A percentile compares a stretch with the other conserved stretches of the same genome.
Evolutionary conservation across 1,140 invertebrate genomes (phyloP).

Genomic region (Drosophila virilis): DNA sequence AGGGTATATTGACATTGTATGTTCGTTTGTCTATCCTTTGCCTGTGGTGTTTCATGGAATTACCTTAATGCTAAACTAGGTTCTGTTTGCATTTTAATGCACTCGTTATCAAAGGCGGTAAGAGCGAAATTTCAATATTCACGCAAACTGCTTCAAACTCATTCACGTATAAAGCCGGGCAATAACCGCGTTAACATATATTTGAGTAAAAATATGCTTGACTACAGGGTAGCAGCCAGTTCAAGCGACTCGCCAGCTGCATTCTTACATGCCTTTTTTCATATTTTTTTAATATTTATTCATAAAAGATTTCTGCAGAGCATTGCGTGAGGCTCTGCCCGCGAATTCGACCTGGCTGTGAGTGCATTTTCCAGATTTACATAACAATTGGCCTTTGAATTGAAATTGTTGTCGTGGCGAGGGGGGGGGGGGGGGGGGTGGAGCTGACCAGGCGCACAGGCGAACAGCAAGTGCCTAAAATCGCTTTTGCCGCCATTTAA

Average conservation of each 20-base stretch:
- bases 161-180: no score
- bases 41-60: background rate
- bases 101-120: no score
- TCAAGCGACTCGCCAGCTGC: background rate
- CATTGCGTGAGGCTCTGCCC: slow-evolving; percentile 56
- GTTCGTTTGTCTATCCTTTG: background rate
- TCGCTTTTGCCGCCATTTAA: slow-evolving; percentile 64
- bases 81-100: no score
- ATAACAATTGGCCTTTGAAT: slow-evolving; percentile 79
- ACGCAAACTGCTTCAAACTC: no score
- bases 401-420: slow-evolving; percentile 50
- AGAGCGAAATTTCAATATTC: no score
- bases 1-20: background rate
- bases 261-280: background rate
- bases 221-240: background rate
- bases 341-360: slow-evolving; percentile 34
- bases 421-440: background rate
- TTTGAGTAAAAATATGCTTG: no score
- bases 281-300: slow-evolving; percentile 56
- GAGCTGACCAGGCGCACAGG: slow-evolving; percentile 9
- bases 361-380: slow-evolving; percentile 63
- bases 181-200: no score
- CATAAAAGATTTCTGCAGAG: slow-evolving; percentile 47
- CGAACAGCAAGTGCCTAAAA: slow-evolving; percentile 30
- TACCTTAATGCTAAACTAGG: no score